Conservation (phyloP, 2,888 invertebrate genomes). For the Danaus chrysippus region DNA sequence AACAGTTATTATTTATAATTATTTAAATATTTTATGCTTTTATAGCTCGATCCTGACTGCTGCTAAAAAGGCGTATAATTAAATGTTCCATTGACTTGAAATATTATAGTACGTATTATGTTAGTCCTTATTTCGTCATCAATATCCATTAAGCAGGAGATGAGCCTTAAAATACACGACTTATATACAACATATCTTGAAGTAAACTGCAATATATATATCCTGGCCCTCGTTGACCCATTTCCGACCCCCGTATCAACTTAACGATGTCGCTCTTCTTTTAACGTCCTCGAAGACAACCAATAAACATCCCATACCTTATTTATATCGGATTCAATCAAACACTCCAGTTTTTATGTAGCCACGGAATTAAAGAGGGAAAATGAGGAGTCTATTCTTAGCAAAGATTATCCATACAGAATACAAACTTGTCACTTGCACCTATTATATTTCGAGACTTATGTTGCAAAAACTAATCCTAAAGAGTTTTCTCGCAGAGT, state of each 20-base stretch:
- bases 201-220: conserved; percentile 24
- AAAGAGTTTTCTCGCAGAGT: no score
- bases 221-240: conserved; percentile 32
- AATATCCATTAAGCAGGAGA: background rate
- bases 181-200: conserved; percentile 16
- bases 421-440: background rate
- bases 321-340: conserved; percentile 27
- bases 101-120: background rate
- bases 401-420: background rate
- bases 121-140: background rate
- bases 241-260: conserved; percentile 32
- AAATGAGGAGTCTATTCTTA: no score
- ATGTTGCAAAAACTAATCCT: background rate
- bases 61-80: no score
- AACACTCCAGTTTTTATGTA: conserved; percentile 21
- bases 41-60: no score
- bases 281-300: conserved; percentile 34
- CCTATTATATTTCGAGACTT: background rate
- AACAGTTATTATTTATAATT: no score
- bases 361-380: no score
- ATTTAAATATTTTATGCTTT: no score
- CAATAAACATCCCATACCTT: conserved; percentile 31
- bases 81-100: no score
- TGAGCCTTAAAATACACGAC: background rate
- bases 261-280: conserved; percentile 35